These are phyloP conservation scores for Leucophenga maculata DNA, from an alignment of 2,888 invertebrate species.

Conservation along the genomic window DNA sequence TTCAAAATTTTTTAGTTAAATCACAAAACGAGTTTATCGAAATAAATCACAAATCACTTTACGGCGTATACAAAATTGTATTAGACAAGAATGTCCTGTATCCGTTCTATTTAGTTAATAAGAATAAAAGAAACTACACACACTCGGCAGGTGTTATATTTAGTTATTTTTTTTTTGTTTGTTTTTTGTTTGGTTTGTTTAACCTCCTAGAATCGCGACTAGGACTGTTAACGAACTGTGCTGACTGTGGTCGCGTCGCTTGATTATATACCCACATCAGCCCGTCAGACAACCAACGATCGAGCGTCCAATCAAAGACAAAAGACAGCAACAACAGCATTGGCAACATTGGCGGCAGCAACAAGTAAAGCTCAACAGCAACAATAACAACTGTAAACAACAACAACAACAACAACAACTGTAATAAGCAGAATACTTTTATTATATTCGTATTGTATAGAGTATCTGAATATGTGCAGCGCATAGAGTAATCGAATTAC, in stretches of 20 bases:
- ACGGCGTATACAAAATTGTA: constrained; percentile 25
- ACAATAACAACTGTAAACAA: constrained; percentile 44
- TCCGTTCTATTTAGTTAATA: constrained; percentile 23
- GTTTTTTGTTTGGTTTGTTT: constrained; percentile 56
- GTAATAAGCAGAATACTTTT: constrained; percentile 56
- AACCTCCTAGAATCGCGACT: constrained; percentile 73
- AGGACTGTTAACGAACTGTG: constrained; percentile 74
- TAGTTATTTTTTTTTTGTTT: constrained; percentile 3
- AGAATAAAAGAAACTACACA: constrained; percentile 52
- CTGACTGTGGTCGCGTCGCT: constrained; percentile 67
- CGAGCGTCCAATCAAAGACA: constrained; percentile 31
- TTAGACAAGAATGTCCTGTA: constrained; percentile 33
- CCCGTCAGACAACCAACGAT: constrained; percentile 36
- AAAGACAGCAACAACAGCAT: constrained; percentile 2
- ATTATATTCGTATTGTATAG: constrained; percentile 9
- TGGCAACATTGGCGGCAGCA: constrained; percentile 24
- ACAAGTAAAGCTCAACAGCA: constrained; percentile 41
- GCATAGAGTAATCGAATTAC: constrained; percentile 62
- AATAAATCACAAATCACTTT: constrained; percentile 28
- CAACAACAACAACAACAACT: constrained; percentile 33
- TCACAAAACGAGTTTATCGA: constrained; percentile 54
- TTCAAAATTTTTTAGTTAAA: constrained; percentile 33
- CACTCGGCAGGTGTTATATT: constrained; percentile 33
- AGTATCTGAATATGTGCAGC: background rate
- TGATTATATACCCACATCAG: constrained; percentile 69